phyloP scores from a whole-genome alignment of 2,888 invertebrate genomes.

The Melitaea athalia region DNA sequence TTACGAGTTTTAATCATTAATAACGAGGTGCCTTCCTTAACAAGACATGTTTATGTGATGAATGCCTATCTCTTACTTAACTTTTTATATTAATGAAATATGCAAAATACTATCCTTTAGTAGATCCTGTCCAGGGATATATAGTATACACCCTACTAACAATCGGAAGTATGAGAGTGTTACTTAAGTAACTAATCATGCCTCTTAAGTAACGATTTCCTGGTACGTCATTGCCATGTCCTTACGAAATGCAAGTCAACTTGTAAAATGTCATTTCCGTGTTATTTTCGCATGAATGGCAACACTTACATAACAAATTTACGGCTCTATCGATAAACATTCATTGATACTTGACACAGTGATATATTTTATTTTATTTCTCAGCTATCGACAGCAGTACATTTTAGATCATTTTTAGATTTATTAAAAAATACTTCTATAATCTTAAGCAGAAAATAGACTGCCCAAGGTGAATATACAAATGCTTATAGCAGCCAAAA shows the following conservation, averaged over 20 bases:
- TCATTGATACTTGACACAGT: neutral
- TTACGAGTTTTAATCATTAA: too few relatives aligned
- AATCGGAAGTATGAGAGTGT: slow-evolving; percentile 71
- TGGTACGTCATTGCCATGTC: slow-evolving; percentile 54
- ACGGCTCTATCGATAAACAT: neutral
- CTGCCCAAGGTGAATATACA: too few relatives aligned
- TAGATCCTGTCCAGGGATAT: neutral
- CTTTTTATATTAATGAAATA: too few relatives aligned
- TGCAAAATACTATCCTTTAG: neutral
- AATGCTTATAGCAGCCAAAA: too few relatives aligned
- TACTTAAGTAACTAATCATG: slow-evolving; percentile 72
- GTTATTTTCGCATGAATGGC: slow-evolving; percentile 19
- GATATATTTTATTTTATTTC: too few relatives aligned
- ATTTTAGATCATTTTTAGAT: too few relatives aligned
- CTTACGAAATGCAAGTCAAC: slow-evolving; percentile 42
- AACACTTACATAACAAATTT: neutral
- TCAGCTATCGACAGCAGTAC: too few relatives aligned
- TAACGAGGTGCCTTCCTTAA: too few relatives aligned
- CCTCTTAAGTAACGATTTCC: slow-evolving; percentile 64
- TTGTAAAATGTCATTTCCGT: slow-evolving; percentile 37
- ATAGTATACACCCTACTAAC: slow-evolving; percentile 49
- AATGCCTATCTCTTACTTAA: too few relatives aligned
- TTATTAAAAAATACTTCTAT: too few relatives aligned
- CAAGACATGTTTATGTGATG: too few relatives aligned
- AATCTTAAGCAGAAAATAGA: too few relatives aligned